Conservation (phyloP, 2,113 vertebrate genomes). For the Phocoena sinus region DNA sequence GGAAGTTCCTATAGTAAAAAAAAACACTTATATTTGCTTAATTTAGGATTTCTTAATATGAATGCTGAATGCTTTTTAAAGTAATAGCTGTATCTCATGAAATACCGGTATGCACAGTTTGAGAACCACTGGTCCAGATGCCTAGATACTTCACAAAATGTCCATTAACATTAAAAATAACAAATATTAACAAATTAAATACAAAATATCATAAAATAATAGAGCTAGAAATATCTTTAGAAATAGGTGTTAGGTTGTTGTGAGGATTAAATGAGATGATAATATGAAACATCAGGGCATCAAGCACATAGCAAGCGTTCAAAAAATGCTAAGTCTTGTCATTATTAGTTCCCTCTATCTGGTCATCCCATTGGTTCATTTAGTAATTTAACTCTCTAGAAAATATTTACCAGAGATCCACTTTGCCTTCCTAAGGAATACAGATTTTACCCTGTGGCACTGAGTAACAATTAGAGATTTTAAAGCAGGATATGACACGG, state of each 20-base stretch:
- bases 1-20: neutral
- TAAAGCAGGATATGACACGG: neutral
- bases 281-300: neutral
- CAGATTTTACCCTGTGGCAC: neutral
- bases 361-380: neutral
- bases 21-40: neutral
- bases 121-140: neutral
- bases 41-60: neutral
- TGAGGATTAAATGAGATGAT: neutral
- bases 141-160: neutral
- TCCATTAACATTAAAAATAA: neutral
- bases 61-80: neutral
- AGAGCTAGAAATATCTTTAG: neutral
- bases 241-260: neutral
- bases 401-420: neutral
- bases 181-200: neutral
- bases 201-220: neutral
- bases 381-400: neutral
- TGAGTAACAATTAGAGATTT: neutral
- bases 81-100: neutral
- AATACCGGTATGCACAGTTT: neutral
- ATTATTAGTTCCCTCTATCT: neutral
- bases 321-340: neutral
- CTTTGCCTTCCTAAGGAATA: neutral
- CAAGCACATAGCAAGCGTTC: neutral